Conservation (phyloP, 2,113 vertebrate genomes). For the Nettapus auritus region DNA sequence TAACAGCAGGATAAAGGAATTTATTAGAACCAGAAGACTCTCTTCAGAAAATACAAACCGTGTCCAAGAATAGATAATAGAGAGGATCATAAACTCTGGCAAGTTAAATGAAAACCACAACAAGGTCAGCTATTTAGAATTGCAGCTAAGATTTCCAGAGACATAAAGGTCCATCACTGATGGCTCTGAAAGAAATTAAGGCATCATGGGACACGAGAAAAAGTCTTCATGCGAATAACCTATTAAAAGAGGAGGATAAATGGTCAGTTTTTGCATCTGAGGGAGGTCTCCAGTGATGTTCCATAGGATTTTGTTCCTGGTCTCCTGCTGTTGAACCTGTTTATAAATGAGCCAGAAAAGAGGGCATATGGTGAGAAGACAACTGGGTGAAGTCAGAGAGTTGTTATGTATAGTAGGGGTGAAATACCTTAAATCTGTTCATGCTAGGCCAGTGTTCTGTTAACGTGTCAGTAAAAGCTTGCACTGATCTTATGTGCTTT, state of each 20-base stretch:
- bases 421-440: neutral
- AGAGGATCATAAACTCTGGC: neutral
- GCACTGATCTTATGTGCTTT: neutral
- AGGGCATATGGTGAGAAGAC: neutral
- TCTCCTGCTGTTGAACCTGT: neutral
- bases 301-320: neutral
- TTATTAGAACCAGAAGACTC: conserved; percentile 49
- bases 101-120: conserved; percentile 30
- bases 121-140: neutral
- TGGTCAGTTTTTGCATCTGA: neutral
- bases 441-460: neutral
- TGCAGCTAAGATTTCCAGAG: neutral
- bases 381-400: neutral
- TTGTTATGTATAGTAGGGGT: neutral
- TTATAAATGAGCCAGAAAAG: neutral
- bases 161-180: neutral
- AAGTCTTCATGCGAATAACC: neutral
- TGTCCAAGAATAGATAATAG: conserved; percentile 30
- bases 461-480: neutral
- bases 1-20: conserved; percentile 27
- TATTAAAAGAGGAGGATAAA: neutral
- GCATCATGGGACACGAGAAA: neutral
- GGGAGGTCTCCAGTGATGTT: neutral
- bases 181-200: conserved; percentile 20
- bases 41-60: conserved; percentile 4